Percentiles rank a stretch among this genome's conserved stretches.
Conservation (phyloP, 2,113 vertebrate species). For the Neotoma lepida region DNA sequence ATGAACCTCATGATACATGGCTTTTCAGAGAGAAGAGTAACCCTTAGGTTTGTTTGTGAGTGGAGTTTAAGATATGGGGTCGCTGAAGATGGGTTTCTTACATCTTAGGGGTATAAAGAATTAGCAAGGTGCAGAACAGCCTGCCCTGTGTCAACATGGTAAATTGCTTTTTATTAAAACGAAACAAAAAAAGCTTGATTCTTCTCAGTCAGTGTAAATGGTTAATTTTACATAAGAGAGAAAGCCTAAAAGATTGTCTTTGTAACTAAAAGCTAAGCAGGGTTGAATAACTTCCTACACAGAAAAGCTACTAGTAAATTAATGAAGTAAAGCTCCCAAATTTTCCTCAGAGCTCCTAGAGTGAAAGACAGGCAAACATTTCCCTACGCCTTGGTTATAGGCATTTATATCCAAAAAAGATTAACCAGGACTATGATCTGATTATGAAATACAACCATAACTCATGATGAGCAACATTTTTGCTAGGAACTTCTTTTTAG, state of each 20-base stretch:
- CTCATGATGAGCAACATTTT: conserved; percentile 10
- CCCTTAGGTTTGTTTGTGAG: conserved; percentile 51
- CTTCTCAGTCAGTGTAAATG: conserved; percentile 12
- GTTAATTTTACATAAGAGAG: conserved; percentile 49
- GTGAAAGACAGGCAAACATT: conserved; percentile 18
- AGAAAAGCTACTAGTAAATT: conserved; percentile 37
- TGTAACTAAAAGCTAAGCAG: conserved; percentile 17
- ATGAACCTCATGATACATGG: conserved; percentile 1
- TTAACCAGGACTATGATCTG: conserved; percentile 16
- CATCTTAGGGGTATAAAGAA: background rate
- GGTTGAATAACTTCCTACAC: background rate
- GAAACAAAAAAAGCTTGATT: conserved; percentile 11
- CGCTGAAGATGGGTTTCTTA: conserved; percentile 56
- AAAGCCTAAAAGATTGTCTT: conserved; percentile 46
- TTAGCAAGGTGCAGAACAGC: background rate
- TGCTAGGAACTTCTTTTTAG: conserved; percentile 22
- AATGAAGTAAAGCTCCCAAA: conserved; percentile 38
- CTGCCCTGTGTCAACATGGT: conserved; percentile 18
- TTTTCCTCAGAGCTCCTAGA: conserved; percentile 15
- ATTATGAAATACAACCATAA: conserved; percentile 32
- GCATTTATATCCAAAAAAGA: conserved; percentile 54
- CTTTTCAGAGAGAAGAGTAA: conserved; percentile 57
- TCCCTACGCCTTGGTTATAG: conserved; percentile 1
- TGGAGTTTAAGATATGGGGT: conserved; percentile 35
- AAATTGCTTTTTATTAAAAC: conserved; percentile 46